phyloP scores from a whole-genome alignment of 1,140 invertebrate species.

The Drosophila arawakana region DNA sequence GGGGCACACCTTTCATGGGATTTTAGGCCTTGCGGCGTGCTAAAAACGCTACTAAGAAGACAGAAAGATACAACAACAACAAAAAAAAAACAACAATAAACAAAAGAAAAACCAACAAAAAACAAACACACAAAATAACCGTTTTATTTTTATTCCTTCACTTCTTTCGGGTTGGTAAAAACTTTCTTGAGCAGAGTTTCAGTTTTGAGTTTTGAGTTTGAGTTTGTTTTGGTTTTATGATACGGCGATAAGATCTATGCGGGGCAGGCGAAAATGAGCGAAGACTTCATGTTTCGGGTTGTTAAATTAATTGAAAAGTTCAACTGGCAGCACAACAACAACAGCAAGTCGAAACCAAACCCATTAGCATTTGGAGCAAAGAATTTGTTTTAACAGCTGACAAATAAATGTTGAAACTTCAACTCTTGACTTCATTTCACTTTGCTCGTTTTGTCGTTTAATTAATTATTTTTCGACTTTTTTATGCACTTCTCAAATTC shows the following conservation, averaged over 20 bases:
- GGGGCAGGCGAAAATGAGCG: constrained; percentile 57
- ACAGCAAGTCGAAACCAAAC: constrained; percentile 48
- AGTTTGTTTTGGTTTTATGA: constrained; percentile 67
- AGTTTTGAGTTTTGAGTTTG: constrained; percentile 30
- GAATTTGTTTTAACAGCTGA: constrained; percentile 78
- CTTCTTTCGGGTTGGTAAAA: constrained; percentile 36
- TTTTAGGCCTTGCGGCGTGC: constrained; percentile 46
- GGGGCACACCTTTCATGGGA: constrained; percentile 62
- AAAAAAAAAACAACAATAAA: constrained; percentile 25
- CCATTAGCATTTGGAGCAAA: constrained; percentile 68
- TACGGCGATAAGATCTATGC: constrained; percentile 76
- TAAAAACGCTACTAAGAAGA: constrained; percentile 73
- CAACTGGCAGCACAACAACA: constrained; percentile 46
- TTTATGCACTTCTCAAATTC: constrained; percentile 35
- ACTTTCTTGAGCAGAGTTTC: constrained; percentile 68
- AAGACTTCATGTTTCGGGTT: constrained; percentile 42
- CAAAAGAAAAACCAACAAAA: constrained; percentile 23
- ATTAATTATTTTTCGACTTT: constrained; percentile 49
- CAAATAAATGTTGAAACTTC: constrained; percentile 64
- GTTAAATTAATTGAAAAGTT: constrained; percentile 81
- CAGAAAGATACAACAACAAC: constrained; percentile 20
- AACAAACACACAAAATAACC: constrained; percentile 32
- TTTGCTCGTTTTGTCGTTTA: constrained; percentile 27
- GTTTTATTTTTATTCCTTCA: constrained; percentile 36
- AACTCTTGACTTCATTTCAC: constrained; percentile 30